A percentile compares a stretch with the other conserved stretches of the same genome.
These are phyloP conservation scores for Gadopsis bispinosus DNA, from an alignment of 2,797 vertebrate species.

Conservation along the genomic window DNA sequence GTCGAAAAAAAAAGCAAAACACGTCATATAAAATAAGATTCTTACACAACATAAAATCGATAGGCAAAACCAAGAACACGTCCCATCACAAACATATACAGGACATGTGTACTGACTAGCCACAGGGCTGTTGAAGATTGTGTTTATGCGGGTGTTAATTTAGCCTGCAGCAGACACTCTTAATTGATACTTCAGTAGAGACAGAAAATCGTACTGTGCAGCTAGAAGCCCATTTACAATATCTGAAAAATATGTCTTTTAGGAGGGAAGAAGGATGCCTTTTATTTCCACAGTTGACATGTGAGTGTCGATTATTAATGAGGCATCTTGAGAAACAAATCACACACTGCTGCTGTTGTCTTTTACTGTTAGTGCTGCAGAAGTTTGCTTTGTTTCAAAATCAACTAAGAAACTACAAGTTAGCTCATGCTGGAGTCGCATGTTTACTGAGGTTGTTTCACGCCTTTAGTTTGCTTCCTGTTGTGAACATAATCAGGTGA, in stretches of 20 bases:
- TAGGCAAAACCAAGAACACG: background rate
- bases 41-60: background rate
- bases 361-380: background rate
- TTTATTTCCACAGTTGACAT: slow-evolving; percentile 15
- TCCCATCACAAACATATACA: background rate
- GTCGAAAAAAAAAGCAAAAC: background rate
- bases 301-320: slow-evolving; percentile 12
- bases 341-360: background rate
- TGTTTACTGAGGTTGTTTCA: background rate
- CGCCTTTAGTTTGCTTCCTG: background rate
- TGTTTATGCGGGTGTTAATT: slow-evolving; percentile 21
- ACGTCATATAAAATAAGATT: background rate
- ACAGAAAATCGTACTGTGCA: slow-evolving; percentile 23
- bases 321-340: slow-evolving; percentile 18
- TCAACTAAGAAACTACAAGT: background rate
- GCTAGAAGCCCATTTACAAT: slow-evolving; percentile 9
- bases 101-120: background rate
- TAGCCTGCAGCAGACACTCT: slow-evolving; percentile 15
- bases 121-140: background rate
- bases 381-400: slow-evolving; percentile 4
- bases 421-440: background rate
- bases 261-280: background rate
- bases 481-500: slow-evolving; percentile 23
- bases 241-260: slow-evolving; percentile 8
- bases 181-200: slow-evolving; percentile 30